These are phyloP conservation scores for Drosophila littoralis DNA, from an alignment of 1,140 invertebrate species.

Conservation along the genomic window DNA sequence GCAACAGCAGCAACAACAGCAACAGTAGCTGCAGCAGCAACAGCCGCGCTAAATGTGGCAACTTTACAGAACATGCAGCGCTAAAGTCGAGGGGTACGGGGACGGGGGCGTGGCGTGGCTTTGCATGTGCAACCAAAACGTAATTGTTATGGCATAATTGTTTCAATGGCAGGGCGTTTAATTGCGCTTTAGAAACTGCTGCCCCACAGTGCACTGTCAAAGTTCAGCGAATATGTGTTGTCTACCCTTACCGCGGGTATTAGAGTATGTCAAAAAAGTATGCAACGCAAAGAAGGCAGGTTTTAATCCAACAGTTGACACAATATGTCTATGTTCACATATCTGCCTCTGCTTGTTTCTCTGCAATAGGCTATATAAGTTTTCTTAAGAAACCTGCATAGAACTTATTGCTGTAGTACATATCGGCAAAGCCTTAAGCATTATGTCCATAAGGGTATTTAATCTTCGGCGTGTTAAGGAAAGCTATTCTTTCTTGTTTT, in stretches of 20 bases:
- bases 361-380: too few relatives aligned
- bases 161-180: constrained; percentile 78
- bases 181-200: constrained; percentile 68
- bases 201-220: constrained; percentile 52
- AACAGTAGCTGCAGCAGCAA: constrained; percentile 16
- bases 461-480: not conserved
- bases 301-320: too few relatives aligned
- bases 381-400: too few relatives aligned
- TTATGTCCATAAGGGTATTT: not conserved
- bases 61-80: constrained; percentile 42
- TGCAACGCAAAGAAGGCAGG: not conserved
- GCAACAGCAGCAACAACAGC: constrained; percentile 19
- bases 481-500: constrained; percentile 24
- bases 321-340: too few relatives aligned
- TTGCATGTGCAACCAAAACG: constrained; percentile 67
- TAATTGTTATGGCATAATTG: constrained; percentile 82
- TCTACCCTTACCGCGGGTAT: not conserved
- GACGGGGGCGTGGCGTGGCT: constrained; percentile 18
- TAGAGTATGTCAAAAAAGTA: too few relatives aligned
- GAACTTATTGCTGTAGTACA: too few relatives aligned
- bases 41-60: constrained; percentile 66
- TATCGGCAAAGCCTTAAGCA: too few relatives aligned
- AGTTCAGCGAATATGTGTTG: constrained; percentile 55
- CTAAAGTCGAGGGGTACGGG: constrained; percentile 10
- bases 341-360: too few relatives aligned